phyloP scores from a whole-genome alignment of 2,888 invertebrate genomes.

The Sinhomidia bicolor region DNA sequence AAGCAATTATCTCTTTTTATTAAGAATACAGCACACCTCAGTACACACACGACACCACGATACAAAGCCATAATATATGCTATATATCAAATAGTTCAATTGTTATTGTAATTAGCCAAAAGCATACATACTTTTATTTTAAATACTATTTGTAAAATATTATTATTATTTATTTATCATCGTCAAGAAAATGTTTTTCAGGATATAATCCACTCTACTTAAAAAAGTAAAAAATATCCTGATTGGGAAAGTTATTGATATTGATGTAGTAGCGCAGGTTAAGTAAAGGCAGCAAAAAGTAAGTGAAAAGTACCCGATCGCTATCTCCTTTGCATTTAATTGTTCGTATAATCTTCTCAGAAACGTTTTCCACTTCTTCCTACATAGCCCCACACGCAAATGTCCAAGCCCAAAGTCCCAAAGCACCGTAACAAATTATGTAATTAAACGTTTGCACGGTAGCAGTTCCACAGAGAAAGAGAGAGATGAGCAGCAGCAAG shows the following conservation, averaged over 20 bases:
- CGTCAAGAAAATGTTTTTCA: neutral
- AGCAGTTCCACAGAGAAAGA: neutral
- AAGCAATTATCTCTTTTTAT: conserved; percentile 21
- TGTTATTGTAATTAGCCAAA: neutral
- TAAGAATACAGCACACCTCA: conserved; percentile 14
- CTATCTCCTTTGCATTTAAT: conserved; percentile 71
- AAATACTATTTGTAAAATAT: too few species aligned
- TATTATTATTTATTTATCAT: too few species aligned
- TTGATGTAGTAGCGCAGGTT: too few species aligned
- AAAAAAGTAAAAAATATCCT: neutral
- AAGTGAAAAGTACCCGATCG: conserved; percentile 75
- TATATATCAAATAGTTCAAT: too few species aligned
- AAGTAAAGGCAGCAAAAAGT: neutral
- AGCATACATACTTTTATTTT: too few species aligned
- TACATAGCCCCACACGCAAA: conserved; percentile 27
- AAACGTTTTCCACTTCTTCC: conserved; percentile 77
- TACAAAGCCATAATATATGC: conserved; percentile 30
- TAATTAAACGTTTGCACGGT: neutral
- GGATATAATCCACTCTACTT: neutral
- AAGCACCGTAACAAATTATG: neutral
- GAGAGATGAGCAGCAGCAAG: neutral
- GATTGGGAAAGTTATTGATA: too few species aligned
- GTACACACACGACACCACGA: conserved; percentile 43
- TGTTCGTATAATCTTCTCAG: conserved; percentile 74
- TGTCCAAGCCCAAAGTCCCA: too few species aligned